Evolutionary conservation across 2,888 invertebrate genomes (phyloP), one percentile per base, ranked within the genome.

Genomic region (Lamproptera curius): DNA sequence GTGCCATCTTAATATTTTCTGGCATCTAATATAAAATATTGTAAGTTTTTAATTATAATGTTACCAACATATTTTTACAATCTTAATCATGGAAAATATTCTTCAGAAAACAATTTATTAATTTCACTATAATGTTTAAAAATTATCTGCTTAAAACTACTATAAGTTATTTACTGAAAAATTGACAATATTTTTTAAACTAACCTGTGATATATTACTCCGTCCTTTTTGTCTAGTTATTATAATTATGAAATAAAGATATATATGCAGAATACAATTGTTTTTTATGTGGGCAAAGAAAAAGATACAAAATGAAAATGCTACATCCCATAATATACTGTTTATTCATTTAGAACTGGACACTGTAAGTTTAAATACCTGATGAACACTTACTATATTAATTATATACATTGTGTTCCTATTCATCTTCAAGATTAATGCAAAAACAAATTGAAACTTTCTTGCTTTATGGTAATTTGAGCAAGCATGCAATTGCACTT

Each of bases 131-230:
- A n/a, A n/a, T n/a, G n/a, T n/a, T n/a, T n/a, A n/a, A n/a, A n/a
- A n/a, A n/a, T n/a, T n/a, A n/a, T n/a, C n/a, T n/a, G n/a, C n/a
- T n/a, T n/a, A n/a, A n/a, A n/a, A n/a, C n/a, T n/a, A n/a, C n/a
- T n/a, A n/a, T n/a, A 33, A 20, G 10, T 20, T 10, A 10, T 35
- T 35, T 5, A n/a, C 11, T 55, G 54, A 57, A 61, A 59, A 63
- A 67, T 62, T 69, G 62, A 62, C 57, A 70, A 70, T 76, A 67
- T 76, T 67, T 73, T 26, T 72, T 70, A 79, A 20, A 80, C 77
- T 85, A 85, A 86, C 83, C 85, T 86, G 86, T 86, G 86, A 86
- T 86, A 85, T 73, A 77, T 59, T 62, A 65, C 62, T 78, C 85
- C 85, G 82, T 86, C 86, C 86, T 73, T 65, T 70, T 65, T 65